phyloP scores from a whole-genome alignment of 2,797 vertebrate species.

The Vipera ursinii region DNA sequence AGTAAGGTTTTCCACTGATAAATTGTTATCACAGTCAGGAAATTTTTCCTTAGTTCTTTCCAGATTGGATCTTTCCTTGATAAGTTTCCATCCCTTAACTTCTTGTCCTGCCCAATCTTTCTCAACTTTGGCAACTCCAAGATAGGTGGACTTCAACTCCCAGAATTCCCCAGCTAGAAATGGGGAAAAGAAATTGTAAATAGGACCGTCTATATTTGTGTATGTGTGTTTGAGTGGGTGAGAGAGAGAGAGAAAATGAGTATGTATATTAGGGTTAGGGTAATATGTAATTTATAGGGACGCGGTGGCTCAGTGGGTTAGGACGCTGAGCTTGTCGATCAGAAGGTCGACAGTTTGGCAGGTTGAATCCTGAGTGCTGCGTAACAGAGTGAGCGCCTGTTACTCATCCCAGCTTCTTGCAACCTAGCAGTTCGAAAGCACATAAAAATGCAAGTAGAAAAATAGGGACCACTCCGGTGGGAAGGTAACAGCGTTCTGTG shows the following conservation, averaged over 20 bases:
- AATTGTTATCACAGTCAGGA: neutral
- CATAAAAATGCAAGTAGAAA: too few relatives aligned
- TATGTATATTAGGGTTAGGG: neutral
- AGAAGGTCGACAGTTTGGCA: too few relatives aligned
- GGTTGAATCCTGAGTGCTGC: too few relatives aligned
- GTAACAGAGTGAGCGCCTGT: too few relatives aligned
- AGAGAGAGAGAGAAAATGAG: neutral
- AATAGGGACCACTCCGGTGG: too few relatives aligned
- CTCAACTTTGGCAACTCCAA: neutral
- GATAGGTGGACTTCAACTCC: neutral
- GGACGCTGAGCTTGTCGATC: too few relatives aligned
- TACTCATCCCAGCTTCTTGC: too few relatives aligned
- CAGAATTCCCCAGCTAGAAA: neutral
- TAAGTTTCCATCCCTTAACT: neutral
- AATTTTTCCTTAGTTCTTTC: neutral
- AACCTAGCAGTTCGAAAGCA: too few relatives aligned
- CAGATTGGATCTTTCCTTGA: neutral
- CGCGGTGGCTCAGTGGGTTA: too few relatives aligned
- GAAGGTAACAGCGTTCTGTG: too few relatives aligned
- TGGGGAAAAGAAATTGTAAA: neutral
- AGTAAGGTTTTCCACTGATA: neutral
- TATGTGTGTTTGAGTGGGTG: neutral
- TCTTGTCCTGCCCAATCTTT: neutral
- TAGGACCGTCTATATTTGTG: neutral
- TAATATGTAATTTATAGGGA: too few relatives aligned